Percentiles rank a stretch among this genome's conserved stretches.
These are phyloP conservation scores for Sorex maritimensis DNA, from an alignment of 2,797 vertebrate species.

Conservation along the genomic window DNA sequence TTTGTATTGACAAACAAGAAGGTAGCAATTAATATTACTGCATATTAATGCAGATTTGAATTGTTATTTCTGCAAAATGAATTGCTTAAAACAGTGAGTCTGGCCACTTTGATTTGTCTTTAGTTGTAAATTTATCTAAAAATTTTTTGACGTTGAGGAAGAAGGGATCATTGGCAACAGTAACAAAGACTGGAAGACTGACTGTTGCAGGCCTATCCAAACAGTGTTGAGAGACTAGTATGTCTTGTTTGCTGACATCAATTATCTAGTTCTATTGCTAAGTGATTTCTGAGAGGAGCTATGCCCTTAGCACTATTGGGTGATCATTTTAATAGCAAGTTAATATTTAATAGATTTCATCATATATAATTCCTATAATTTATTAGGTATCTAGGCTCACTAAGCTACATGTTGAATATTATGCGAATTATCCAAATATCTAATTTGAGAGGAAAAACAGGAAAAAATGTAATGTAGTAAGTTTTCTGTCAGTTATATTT, in stretches of 20 bases:
- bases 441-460: constrained; percentile 20
- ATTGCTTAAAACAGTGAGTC: constrained; percentile 22
- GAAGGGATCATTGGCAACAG: not conserved
- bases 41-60: constrained; percentile 49
- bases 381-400: not conserved
- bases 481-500: not conserved
- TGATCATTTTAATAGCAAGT: constrained; percentile 19
- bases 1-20: constrained; percentile 31
- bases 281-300: not conserved
- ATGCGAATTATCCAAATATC: constrained; percentile 7
- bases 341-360: not conserved
- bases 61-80: constrained; percentile 16
- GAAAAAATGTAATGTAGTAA: constrained; percentile 7
- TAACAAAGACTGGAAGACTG: not conserved
- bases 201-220: not conserved
- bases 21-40: not conserved
- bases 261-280: not conserved
- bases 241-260: not conserved
- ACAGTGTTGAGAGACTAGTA: not conserved
- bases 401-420: constrained; percentile 9
- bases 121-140: constrained; percentile 46
- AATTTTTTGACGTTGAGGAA: not conserved
- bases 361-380: not conserved
- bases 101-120: not conserved
- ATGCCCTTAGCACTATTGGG: not conserved